Evolutionary conservation across 2,888 invertebrate genomes (phyloP).

Genomic region (Lasioglossum vierecki): DNA sequence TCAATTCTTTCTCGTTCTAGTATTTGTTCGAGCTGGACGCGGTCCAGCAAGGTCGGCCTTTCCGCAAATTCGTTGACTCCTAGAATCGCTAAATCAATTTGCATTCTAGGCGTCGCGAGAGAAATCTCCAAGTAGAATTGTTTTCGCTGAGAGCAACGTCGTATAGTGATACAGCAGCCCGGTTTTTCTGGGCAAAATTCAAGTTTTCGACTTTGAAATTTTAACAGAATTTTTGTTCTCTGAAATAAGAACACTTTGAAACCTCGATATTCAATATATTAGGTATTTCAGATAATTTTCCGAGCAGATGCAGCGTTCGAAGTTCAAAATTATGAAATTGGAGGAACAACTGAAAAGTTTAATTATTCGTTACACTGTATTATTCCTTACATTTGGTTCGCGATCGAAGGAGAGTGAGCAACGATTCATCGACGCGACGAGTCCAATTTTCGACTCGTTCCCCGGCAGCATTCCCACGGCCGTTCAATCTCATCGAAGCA

Average conservation of each 20-base stretch:
- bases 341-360: too few relatives aligned
- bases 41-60: neutral
- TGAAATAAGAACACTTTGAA: too few relatives aligned
- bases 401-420: neutral
- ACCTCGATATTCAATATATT: too few relatives aligned
- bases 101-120: neutral
- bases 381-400: neutral
- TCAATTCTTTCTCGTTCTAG: neutral
- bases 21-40: too few relatives aligned
- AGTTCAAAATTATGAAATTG: too few relatives aligned
- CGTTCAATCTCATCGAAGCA: slow-evolving; percentile 14
- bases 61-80: neutral
- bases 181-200: too few relatives aligned
- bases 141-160: neutral
- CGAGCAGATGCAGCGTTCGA: too few relatives aligned
- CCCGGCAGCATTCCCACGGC: neutral
- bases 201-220: too few relatives aligned
- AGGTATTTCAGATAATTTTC: too few relatives aligned
- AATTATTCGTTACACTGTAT: too few relatives aligned
- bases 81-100: neutral
- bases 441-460: neutral
- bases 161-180: too few relatives aligned
- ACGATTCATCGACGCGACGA: neutral
- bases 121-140: neutral
- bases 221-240: too few relatives aligned